Base-by-base conservation (phyloP, 2,113 vertebrate species). In the Clinocottus analis region DNA sequence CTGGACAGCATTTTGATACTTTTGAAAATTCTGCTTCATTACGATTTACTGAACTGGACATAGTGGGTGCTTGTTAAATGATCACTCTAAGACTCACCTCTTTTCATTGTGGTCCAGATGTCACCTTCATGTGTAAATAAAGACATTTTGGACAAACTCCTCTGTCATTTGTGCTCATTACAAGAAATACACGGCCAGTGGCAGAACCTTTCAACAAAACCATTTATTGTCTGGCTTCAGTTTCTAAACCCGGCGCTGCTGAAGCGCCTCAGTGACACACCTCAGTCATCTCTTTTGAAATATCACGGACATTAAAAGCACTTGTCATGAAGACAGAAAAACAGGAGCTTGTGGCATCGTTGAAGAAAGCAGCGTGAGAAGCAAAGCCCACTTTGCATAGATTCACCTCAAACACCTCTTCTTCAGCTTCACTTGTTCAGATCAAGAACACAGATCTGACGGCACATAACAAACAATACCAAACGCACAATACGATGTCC, bases 191-290 rank as follows among this genome's bases (percentile, higher is more conserved):
- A 65, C 79, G 67, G 64, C 37, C 67, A 62, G 56, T 70, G 71
- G 31, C 59, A 23, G 56, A 49, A 31, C 9, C 49, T 82, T 89
- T 76, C 39, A 84, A 84, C 66, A 77, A 66, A 13, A 58, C 68
- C 47, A 69, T 91, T 84, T 89, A 92, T 92, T 91, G 89, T 85
- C 86, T 75, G 74, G 67, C 70, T 72, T 68, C 71, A 63, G 39
- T 80, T 7, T 79, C 85, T 64, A 60, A 85, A 84, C 63, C 62
- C 79, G 72, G 75, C 77, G 69, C 74, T 8, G 51, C 49, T 67
- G 43, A 74, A 41, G 80, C 1, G 61, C 39, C 39, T 53, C 14
- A n/a, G n/a, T 10, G 23, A 23, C 14, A 64, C 61, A 41, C 1
- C 2, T 41, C 17, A 10, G 27, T 59, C 17, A 11, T 19, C 1